These are phyloP conservation scores for Dolichoris vasculosae DNA, from an alignment of 1,140 invertebrate species.

Conservation along the genomic window DNA sequence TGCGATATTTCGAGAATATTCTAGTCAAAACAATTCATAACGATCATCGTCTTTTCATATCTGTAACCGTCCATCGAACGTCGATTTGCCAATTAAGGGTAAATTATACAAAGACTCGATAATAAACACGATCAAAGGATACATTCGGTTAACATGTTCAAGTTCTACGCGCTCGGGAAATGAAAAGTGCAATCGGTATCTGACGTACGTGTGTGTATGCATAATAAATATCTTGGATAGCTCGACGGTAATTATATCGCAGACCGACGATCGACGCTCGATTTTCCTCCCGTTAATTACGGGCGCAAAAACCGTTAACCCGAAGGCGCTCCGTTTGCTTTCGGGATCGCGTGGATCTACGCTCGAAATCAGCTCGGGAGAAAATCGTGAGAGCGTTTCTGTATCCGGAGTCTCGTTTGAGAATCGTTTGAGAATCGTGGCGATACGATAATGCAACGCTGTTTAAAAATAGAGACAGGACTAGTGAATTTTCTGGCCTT, in stretches of 20 bases:
- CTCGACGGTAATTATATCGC: too few relatives aligned
- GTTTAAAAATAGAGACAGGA: background rate
- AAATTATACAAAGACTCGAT: too few relatives aligned
- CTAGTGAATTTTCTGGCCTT: background rate
- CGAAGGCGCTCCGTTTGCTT: background rate
- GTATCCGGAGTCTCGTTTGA: too few relatives aligned
- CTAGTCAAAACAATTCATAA: background rate
- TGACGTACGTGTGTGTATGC: constrained; percentile 14
- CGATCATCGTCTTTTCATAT: background rate
- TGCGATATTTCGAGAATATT: background rate
- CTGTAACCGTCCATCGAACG: background rate
- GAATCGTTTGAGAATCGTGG: too few relatives aligned
- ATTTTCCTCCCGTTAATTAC: too few relatives aligned
- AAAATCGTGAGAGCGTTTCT: too few relatives aligned
- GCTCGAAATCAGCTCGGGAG: too few relatives aligned
- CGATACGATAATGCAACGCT: background rate
- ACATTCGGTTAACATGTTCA: background rate
- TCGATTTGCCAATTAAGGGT: background rate
- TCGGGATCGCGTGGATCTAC: background rate
- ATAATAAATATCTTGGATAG: constrained; percentile 25
- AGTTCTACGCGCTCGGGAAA: background rate
- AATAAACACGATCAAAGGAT: background rate
- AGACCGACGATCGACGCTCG: background rate
- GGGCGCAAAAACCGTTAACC: background rate
- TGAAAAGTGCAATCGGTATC: background rate